A percentile compares a stretch with the other conserved stretches of the same genome.
phyloP scores from a whole-genome alignment of 2,888 invertebrate genomes.

The Acleris cristana region DNA sequence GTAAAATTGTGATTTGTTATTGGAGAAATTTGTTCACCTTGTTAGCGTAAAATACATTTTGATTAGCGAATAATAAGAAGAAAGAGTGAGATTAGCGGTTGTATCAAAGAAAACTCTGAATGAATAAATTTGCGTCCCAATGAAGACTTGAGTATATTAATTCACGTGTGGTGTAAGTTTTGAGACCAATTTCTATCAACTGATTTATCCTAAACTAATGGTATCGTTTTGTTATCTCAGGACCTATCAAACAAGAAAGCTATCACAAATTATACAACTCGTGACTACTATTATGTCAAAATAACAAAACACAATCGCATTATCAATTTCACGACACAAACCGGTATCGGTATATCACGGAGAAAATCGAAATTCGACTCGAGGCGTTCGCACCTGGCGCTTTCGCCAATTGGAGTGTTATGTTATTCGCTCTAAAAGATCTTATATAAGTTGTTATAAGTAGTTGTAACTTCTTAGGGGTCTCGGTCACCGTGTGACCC shows the following conservation, averaged over 20 bases:
- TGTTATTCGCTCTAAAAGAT: conserved; percentile 39
- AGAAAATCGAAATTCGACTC: conserved; percentile 66
- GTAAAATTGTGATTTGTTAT: no score
- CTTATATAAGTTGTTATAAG: conserved; percentile 60
- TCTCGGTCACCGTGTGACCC: conserved; percentile 70
- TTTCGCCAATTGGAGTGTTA: conserved; percentile 61
- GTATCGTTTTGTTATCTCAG: not conserved
- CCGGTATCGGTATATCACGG: conserved; percentile 60
- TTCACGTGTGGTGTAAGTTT: no score
- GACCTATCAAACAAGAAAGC: conserved; percentile 1
- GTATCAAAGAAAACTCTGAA: no score
- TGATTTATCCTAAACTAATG: no score
- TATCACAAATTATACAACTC: not conserved
- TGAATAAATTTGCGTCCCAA: no score
- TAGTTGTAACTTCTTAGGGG: conserved; percentile 44
- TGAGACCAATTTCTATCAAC: no score
- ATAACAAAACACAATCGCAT: conserved; percentile 23
- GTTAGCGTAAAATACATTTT: no score
- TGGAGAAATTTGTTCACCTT: no score
- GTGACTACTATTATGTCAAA: conserved; percentile 15
- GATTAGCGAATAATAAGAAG: no score
- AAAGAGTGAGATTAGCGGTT: no score
- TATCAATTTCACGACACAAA: conserved; percentile 25
- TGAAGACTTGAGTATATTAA: no score
- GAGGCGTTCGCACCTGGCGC: conserved; percentile 61